Evolutionary conservation across 2,888 invertebrate species (phyloP).

Genomic region (Mythimna loreyi): DNA sequence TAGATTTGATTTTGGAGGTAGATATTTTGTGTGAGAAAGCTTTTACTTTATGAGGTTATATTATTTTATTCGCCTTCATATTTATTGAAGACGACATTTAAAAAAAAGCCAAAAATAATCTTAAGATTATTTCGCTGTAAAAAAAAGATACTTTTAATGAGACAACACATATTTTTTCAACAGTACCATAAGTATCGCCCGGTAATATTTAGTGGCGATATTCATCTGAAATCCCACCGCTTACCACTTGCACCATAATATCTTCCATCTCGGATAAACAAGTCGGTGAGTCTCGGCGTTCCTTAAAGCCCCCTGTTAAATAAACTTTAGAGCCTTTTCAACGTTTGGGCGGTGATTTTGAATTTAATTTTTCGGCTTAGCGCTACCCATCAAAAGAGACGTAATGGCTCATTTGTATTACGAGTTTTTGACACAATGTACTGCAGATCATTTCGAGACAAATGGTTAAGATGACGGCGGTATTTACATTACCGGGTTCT

Average conservation of each 20-base stretch:
- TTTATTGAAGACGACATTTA: conserved; percentile 21
- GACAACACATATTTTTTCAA: neutral
- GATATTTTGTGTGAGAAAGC: conserved; percentile 11
- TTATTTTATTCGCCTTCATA: conserved; percentile 14
- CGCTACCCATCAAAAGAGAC: conserved; percentile 55
- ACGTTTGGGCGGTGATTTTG: conserved; percentile 69
- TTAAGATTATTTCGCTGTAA: neutral
- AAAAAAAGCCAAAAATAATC: neutral
- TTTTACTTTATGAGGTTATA: conserved; percentile 10
- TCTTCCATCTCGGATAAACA: conserved; percentile 77
- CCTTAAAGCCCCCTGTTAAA: conserved; percentile 75
- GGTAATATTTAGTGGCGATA: conserved; percentile 21
- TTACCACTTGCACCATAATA: conserved; percentile 65
- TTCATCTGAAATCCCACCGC: conserved; percentile 46
- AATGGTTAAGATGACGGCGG: conserved; percentile 25
- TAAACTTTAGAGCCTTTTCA: conserved; percentile 74
- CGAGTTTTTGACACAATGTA: conserved; percentile 52
- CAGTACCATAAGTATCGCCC: neutral
- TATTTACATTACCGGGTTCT: conserved; percentile 16
- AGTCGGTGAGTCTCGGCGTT: conserved; percentile 67
- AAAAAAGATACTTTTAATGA: neutral
- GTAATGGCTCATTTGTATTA: conserved; percentile 60
- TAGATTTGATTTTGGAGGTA: conserved; percentile 33
- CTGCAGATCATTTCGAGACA: conserved; percentile 19
- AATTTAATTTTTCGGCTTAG: conserved; percentile 75